Evolutionary conservation across 1,140 invertebrate genomes (phyloP), one percentile per base, ranked within the genome.

Genomic region (Globodera rostochiensis): DNA sequence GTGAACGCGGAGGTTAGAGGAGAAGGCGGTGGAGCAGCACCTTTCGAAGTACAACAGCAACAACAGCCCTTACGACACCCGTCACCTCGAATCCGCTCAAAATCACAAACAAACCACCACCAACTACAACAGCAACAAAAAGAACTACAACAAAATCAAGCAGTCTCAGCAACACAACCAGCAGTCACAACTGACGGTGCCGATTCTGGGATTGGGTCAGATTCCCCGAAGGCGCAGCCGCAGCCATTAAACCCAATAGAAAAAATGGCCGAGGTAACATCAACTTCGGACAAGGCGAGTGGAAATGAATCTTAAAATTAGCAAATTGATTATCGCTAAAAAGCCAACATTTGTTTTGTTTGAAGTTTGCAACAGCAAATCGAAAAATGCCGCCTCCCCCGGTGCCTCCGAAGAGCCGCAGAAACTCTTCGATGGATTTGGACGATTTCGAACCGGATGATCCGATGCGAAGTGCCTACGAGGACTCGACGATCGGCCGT

Each of bases 121-220:
- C 6, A 46, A 60, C 8, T 15, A 71, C 60, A 73, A 79, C 60
- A 75, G 46, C 25, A 77, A 78, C 77, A 66, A 80, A 36, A 36
- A 36, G 36, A 36, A 36, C n/a, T 53, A 57, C 49, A 67, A 64
- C 77, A 77, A 86, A 49, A 21, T 47, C 81, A 11, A 47, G 49
- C 67, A 70, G 66, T 74, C 21, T 47, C 19, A 83, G 53, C 57
- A 45, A 50, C 9, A 11, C 75, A 11, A 36, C 57, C 69, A 6
- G 71, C 81, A 53, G 45, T 73, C 3, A 64, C 80, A 19, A 66
- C 82, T 21, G 84, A 85, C 86, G 84, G 86, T 69, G 83, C 84
- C 45, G 86, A 87, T 70, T 87, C 86, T 21, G 86, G 86, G 47
- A 87, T 87, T 64, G 86, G 86, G 45, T 86, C 86, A 19, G 86